Evolutionary conservation across 64 coral and sea anemone genomes (phyloP), one percentile per base, ranked within the genome.

Genomic region (Platygyra sinensis): DNA sequence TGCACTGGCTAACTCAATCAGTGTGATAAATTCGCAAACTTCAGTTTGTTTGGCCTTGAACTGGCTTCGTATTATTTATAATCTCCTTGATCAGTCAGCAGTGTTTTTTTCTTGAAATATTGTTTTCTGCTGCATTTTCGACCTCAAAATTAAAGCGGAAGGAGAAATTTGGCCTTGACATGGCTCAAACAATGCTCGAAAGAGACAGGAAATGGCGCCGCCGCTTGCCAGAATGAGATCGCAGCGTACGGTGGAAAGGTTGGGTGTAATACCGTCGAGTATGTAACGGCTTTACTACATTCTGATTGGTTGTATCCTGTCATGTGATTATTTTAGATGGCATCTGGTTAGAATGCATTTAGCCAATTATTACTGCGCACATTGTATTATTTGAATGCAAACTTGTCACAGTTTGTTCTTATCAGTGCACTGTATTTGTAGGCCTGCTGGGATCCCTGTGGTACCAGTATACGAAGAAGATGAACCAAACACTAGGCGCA

Each of bases 401-500:
- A 39, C 2, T 8, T 30, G 27, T 77, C 32, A 52, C 10, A 36
- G 8, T 22, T 49, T 19, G 18, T 50, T 30, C 22, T 77, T 38
- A n/a, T 6, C 22, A 19, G 7, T 78, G 5, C 17, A 54, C 36
- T 78, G 75, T 49, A 8, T 22, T 52, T 60, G 8, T 30, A 39
- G 90, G 94, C 97, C 97, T 30, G 81, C 89, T 61, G 95, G 95
- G 8, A 95, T 96, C 60, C 90, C 97, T 91, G 90, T 95, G 27
- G 91, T 99, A 74, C 97, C 97, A 31, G 91, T 94, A 8, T 99
- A 95, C 39, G 94, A 95, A 22, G 94, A 99, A 30, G 97, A 99
- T 42, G 94, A 95, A 38, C 63, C 90, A 15, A 99, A 93, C 42
- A 64, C 87, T 0, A 99, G 76, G 73, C 92, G 91, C 15, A 99